Conservation (phyloP, 1,140 invertebrate species). For the Atta cephalotes region DNA sequence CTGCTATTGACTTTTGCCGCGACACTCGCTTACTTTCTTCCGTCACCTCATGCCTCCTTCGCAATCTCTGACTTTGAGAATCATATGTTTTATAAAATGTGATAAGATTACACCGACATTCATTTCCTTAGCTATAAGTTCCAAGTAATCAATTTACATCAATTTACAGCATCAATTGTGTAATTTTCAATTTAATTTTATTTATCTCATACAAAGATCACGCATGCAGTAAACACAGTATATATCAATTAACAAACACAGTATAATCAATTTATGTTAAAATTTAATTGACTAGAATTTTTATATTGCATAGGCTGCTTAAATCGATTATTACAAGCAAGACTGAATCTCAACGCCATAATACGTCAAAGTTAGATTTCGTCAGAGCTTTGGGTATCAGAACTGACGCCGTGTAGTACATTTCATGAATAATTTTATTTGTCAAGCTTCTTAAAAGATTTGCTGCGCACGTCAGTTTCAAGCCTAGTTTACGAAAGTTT, state of each 20-base stretch:
- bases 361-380: conserved; percentile 46
- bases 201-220: neutral
- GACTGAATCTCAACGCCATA: neutral
- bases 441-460: conserved; percentile 58
- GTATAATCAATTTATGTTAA: neutral
- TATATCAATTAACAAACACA: too few relatives aligned
- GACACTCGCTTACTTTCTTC: conserved; percentile 30
- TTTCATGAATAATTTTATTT: conserved; percentile 63
- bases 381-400: conserved; percentile 24
- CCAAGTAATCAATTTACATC: neutral
- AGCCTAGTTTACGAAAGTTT: conserved; percentile 42
- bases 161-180: neutral
- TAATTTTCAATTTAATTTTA: neutral
- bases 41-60: neutral
- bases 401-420: conserved; percentile 40
- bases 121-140: neutral
- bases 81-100: conserved; percentile 49
- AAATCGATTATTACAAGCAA: conserved; percentile 41
- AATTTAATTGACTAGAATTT: conserved; percentile 13
- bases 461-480: conserved; percentile 24
- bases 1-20: conserved; percentile 67
- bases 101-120: conserved; percentile 14
- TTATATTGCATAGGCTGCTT: neutral
- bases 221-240: too few relatives aligned
- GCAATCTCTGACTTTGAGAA: conserved; percentile 48